Base-by-base conservation (phyloP, 2,113 vertebrate species). In the Heteronetta atricapilla region DNA sequence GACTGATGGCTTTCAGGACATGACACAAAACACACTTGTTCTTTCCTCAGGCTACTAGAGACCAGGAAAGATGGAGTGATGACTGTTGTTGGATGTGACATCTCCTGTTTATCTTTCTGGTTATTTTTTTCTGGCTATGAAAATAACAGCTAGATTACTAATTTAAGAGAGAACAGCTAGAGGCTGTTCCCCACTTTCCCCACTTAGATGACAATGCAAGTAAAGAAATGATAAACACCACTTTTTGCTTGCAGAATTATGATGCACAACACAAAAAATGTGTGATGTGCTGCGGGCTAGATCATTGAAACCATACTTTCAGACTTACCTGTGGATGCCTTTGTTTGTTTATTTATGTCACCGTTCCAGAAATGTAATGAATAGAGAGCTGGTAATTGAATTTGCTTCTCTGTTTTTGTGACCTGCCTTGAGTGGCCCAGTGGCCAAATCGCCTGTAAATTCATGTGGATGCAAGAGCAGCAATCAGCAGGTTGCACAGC, bases 51-150 rank as follows among this genome's bases (percentile, higher is more conserved):
- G 73, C 50, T 89, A 55, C 19, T 7, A 19, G 42, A 56, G 18
- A 72, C 19, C 22, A 52, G 28, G 64, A 68, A 77, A 67, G 28
- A 42, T 6, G 52, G 53, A 88, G 28, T n/a, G 56, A 63, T 70
- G 80, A 29, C 36, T 77, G 25, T 29, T 89, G 67, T 13, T 90
- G 46, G 22, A 92, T 70, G n/a, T n/a, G 22, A 59, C 23, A 78
- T 55, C 53, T 91, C 60, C 38, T 70, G 64, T 89, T 93, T 90
- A 62, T 63, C 36, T 94, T 86, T 90, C 56, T 75, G 62, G n/a
- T 6, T 89, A 20, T 8, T 66, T 75, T 79, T 62, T 74, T 59
- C 52, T 86, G 28, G 18, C 70, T 74, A 74, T 63, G 38, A 93
- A 86, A 22, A 63, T 14, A 88, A n/a, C 19, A 86, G 68, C 22